phyloP scores from a whole-genome alignment of 1,140 invertebrate genomes.

The Cydia splendana region DNA sequence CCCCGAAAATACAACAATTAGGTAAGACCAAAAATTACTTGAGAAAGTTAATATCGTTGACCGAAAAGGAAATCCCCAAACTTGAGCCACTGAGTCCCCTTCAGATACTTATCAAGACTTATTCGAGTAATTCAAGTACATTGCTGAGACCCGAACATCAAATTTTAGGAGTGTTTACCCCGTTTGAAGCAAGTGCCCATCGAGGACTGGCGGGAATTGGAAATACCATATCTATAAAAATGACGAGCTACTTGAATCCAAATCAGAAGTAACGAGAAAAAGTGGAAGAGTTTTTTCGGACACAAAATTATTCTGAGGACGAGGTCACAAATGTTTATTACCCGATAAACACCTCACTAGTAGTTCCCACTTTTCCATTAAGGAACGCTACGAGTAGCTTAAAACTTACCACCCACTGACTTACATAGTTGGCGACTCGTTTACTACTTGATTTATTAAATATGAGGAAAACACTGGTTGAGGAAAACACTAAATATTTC shows the following conservation, averaged over 20 bases:
- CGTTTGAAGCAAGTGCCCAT: slow-evolving; percentile 15
- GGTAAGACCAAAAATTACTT: slow-evolving; percentile 35
- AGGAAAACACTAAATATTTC: slow-evolving; percentile 21
- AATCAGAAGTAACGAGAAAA: slow-evolving; percentile 12
- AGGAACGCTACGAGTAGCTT: not conserved
- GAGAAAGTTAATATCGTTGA: slow-evolving; percentile 3
- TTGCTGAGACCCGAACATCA: slow-evolving; percentile 20
- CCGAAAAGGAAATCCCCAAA: slow-evolving; percentile 9
- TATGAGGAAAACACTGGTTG: too few relatives aligned
- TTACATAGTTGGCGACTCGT: not conserved
- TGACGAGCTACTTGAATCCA: not conserved
- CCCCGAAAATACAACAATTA: slow-evolving; percentile 39
- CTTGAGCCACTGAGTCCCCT: slow-evolving; percentile 14
- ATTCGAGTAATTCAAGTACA: slow-evolving; percentile 14
- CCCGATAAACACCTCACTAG: not conserved
- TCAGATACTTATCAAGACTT: slow-evolving; percentile 28
- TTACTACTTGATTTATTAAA: slow-evolving; percentile 21
- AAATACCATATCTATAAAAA: slow-evolving; percentile 29
- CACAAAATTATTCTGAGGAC: not conserved
- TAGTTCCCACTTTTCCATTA: slow-evolving; percentile 25
- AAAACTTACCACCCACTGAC: slow-evolving; percentile 16
- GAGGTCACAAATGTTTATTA: slow-evolving; percentile 23
- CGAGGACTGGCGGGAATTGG: not conserved
- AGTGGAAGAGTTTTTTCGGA: slow-evolving; percentile 24
- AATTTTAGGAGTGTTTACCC: slow-evolving; percentile 31